phyloP scores from a whole-genome alignment of 2,113 vertebrate species.

The Mixornis gularis region DNA sequence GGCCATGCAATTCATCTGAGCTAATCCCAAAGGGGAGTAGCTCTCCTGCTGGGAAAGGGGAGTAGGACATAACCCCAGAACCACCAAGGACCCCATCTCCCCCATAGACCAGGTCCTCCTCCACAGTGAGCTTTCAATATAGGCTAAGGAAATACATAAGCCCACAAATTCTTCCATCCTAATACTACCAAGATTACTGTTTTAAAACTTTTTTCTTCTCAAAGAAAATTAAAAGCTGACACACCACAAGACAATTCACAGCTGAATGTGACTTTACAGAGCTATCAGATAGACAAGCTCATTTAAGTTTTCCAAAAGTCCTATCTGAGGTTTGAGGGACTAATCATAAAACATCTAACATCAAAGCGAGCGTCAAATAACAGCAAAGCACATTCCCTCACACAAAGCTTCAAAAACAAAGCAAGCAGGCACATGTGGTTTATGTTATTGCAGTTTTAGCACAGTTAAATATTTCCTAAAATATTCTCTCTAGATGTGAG shows the following conservation, averaged over 20 bases:
- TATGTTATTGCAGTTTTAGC: conserved; percentile 35
- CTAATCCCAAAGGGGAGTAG: background rate
- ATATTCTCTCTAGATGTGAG: conserved; percentile 7
- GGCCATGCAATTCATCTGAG: background rate
- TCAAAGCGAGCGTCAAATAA: conserved; percentile 21
- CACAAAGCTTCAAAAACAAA: conserved; percentile 49
- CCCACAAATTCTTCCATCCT: background rate
- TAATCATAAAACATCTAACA: conserved; percentile 43
- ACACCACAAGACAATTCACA: background rate
- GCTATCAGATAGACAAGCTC: background rate
- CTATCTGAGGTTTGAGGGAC: conserved; percentile 43
- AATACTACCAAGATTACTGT: background rate
- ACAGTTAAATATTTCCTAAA: conserved; percentile 41
- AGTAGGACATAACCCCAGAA: background rate
- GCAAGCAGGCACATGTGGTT: conserved; percentile 43
- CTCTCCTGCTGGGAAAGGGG: background rate
- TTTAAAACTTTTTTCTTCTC: background rate
- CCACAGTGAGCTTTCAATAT: background rate
- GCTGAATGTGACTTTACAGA: background rate
- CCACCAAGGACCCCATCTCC: background rate
- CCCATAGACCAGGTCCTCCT: background rate
- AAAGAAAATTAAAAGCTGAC: conserved; percentile 4
- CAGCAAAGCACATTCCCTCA: conserved; percentile 41
- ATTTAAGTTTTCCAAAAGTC: conserved; percentile 16
- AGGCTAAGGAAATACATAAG: background rate